Percentiles rank a stretch among this genome's conserved stretches.
Evolutionary conservation across 2,888 invertebrate genomes (phyloP).

Genomic region (Cheilosia impressa): DNA sequence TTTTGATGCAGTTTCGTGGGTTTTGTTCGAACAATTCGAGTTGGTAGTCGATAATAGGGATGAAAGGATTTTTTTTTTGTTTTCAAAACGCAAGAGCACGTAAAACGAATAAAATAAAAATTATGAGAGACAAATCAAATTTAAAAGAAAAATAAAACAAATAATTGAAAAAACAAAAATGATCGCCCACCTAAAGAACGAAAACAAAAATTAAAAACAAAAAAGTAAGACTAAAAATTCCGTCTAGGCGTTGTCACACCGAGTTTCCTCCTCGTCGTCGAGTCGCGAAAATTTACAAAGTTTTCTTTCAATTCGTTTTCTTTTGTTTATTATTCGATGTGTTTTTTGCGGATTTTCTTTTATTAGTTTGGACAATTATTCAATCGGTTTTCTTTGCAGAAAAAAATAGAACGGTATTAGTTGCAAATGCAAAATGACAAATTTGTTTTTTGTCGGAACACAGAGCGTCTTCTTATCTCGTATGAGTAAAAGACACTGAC

Average conservation of each 20-base stretch:
- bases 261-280: conserved; percentile 35
- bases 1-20: conserved; percentile 60
- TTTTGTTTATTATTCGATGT: conserved; percentile 3
- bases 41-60: conserved; percentile 36
- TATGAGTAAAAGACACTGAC: conserved; percentile 68
- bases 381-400: conserved; percentile 29
- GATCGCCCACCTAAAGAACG: conserved; percentile 40
- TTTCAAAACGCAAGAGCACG: not conserved
- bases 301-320: conserved; percentile 3
- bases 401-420: conserved; percentile 42
- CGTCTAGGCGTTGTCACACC: conserved; percentile 71
- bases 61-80: conserved; percentile 12
- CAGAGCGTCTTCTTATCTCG: conserved; percentile 68
- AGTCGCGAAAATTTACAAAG: conserved; percentile 30
- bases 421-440: conserved; percentile 61
- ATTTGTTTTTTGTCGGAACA: conserved; percentile 48
- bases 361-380: conserved; percentile 22
- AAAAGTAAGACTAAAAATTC: conserved; percentile 48
- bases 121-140: conserved; percentile 46
- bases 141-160: conserved; percentile 3
- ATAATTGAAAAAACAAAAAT: not conserved
- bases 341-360: conserved; percentile 22
- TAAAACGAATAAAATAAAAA: conserved; percentile 31
- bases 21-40: conserved; percentile 46
- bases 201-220: conserved; percentile 34